Percentiles rank a stretch among this genome's conserved stretches.
These are phyloP conservation scores for Sebastes kiyomatsui DNA, from an alignment of 2,797 vertebrate species.

Conservation along the genomic window DNA sequence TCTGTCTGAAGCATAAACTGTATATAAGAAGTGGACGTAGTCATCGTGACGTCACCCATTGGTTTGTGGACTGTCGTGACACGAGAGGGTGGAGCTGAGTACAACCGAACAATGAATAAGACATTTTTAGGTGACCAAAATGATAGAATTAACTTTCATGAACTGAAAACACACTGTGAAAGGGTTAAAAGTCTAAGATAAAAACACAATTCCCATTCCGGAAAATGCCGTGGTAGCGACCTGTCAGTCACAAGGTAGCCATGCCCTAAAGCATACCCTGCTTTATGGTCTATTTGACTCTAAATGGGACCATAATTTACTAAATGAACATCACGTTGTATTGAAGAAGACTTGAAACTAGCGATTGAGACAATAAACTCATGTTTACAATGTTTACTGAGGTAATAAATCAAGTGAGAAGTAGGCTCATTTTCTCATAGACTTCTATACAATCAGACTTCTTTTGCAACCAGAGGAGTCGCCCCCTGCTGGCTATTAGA, in stretches of 20 bases:
- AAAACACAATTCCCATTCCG: not conserved
- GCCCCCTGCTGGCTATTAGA: too few species aligned
- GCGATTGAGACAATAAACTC: too few species aligned
- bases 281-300: not conserved
- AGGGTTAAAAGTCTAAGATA: not conserved
- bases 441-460: too few species aligned
- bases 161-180: not conserved
- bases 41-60: not conserved
- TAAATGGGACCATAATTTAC: not conserved
- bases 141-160: not conserved
- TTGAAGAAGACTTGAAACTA: too few species aligned
- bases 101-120: not conserved
- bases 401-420: too few species aligned
- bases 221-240: fast-evolving
- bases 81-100: not conserved
- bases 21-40: not conserved
- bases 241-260: not conserved
- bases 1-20: not conserved
- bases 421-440: fast-evolving
- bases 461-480: too few species aligned
- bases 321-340: too few species aligned
- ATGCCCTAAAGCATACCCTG: not conserved
- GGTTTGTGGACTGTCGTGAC: not conserved
- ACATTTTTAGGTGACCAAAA: not conserved
- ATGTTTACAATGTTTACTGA: too few species aligned